A percentile compares a stretch with the other conserved stretches of the same genome.
Evolutionary conservation across 2,797 vertebrate genomes (phyloP).

Genomic region (Spea hammondii): DNA sequence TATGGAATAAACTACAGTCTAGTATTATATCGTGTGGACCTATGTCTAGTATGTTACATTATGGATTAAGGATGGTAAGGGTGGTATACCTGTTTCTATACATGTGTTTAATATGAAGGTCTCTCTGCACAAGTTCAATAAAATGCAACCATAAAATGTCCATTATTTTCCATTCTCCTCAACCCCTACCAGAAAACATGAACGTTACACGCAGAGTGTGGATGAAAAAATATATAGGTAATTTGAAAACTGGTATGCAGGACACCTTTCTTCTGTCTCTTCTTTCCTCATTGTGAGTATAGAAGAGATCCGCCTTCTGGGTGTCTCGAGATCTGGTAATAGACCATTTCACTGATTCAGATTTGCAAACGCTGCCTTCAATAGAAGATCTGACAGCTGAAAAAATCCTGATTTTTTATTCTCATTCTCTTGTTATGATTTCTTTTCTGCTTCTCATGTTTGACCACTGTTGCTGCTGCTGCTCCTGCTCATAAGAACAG

Average conservation of each 20-base stretch:
- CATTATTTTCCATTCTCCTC: too few relatives aligned
- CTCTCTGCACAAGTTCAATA: too few relatives aligned
- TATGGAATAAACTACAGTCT: too few relatives aligned
- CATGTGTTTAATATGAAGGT: too few relatives aligned
- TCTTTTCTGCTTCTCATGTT: constrained; percentile 19
- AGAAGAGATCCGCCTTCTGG: neutral
- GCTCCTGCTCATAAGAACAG: constrained; percentile 39
- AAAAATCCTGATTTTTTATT: constrained; percentile 35
- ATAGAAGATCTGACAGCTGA: constrained; percentile 16
- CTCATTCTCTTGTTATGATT: constrained; percentile 28
- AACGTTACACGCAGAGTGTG: neutral
- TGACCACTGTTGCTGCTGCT: constrained; percentile 37
- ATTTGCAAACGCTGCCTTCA: constrained; percentile 12
- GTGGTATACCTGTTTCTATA: too few relatives aligned
- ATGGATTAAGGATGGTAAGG: too few relatives aligned
- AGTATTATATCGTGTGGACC: too few relatives aligned
- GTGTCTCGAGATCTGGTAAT: constrained; percentile 22
- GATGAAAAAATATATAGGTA: constrained; percentile 20
- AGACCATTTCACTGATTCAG: constrained; percentile 29
- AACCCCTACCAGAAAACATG: neutral
- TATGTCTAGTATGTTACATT: too few relatives aligned
- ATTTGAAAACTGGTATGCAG: constrained; percentile 20
- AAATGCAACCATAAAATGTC: too few relatives aligned
- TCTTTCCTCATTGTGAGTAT: constrained; percentile 13
- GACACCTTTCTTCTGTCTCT: constrained; percentile 18